Conservation (phyloP, 2,113 vertebrate species). For the Sterna hirundo region DNA sequence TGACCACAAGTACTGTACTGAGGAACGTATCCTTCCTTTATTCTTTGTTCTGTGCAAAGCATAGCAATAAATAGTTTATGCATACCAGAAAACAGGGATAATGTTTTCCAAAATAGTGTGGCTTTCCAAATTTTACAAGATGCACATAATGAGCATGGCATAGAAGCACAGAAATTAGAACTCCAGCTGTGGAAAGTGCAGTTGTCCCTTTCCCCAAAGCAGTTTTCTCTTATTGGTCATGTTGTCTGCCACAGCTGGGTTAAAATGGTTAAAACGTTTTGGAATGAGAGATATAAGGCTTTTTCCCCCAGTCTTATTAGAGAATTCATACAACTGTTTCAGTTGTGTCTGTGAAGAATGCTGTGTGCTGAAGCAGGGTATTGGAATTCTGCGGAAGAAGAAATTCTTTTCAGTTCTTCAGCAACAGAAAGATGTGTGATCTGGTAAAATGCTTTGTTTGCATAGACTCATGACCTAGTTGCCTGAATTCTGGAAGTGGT, state of each 20-base stretch:
- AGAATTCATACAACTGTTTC: neutral
- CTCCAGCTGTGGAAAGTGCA: neutral
- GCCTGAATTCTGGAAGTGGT: neutral
- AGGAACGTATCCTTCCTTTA: neutral
- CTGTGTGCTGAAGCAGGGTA: neutral
- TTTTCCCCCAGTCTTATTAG: neutral
- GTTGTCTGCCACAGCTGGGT: neutral
- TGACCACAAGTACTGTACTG: neutral
- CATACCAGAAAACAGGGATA: neutral
- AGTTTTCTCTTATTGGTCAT: neutral
- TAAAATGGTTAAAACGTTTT: neutral
- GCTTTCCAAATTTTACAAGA: neutral
- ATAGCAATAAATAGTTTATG: neutral
- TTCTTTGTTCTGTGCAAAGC: neutral
- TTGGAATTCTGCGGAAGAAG: neutral
- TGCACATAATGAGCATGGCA: accelerated
- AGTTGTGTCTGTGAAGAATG: neutral
- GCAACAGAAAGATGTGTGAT: neutral
- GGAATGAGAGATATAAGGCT: neutral
- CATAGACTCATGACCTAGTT: neutral
- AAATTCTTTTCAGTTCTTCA: neutral
- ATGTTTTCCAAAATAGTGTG: neutral
- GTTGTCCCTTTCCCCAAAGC: neutral
- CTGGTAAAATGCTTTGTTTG: neutral
- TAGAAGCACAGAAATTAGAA: neutral